These are phyloP conservation scores for Amblyjoppa fuscipennis DNA, from an alignment of 2,888 invertebrate species.

Conservation along the genomic window DNA sequence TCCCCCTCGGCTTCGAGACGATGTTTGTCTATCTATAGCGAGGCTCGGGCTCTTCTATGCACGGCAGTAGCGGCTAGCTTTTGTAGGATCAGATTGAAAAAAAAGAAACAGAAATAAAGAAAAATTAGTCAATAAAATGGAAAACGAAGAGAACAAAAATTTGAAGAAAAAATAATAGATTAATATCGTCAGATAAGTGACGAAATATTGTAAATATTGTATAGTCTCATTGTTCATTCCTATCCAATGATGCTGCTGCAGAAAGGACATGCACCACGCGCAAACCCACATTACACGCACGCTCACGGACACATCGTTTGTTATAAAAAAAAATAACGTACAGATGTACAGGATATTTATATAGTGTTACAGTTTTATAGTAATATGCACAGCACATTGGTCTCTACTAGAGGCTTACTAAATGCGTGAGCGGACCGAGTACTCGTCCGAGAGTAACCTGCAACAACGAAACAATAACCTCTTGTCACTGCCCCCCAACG, in stretches of 20 bases:
- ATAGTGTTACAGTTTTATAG: slow-evolving; percentile 67
- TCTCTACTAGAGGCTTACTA: slow-evolving; percentile 84
- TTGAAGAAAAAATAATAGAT: not conserved
- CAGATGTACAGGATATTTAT: slow-evolving; percentile 56
- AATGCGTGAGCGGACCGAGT: slow-evolving; percentile 85
- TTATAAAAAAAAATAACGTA: slow-evolving; percentile 31
- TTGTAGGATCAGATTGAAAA: not conserved
- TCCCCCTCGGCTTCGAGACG: not conserved
- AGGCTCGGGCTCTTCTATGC: not conserved
- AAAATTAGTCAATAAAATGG: too few relatives aligned
- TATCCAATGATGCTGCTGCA: not conserved
- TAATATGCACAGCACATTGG: slow-evolving; percentile 81
- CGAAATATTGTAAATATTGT: too few relatives aligned
- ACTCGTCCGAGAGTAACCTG: slow-evolving; percentile 85
- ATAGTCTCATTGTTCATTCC: not conserved
- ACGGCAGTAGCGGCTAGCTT: not conserved
- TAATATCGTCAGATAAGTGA: not conserved
- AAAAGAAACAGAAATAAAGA: too few relatives aligned
- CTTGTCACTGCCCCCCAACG: slow-evolving; percentile 80
- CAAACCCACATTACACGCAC: slow-evolving; percentile 45
- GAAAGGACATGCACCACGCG: slow-evolving; percentile 55
- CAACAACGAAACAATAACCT: slow-evolving; percentile 84
- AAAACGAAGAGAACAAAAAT: too few relatives aligned
- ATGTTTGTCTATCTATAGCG: not conserved
- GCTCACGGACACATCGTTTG: slow-evolving; percentile 45